Evolutionary conservation across 2,888 invertebrate genomes (phyloP).

Genomic region (Noctua comes): DNA sequence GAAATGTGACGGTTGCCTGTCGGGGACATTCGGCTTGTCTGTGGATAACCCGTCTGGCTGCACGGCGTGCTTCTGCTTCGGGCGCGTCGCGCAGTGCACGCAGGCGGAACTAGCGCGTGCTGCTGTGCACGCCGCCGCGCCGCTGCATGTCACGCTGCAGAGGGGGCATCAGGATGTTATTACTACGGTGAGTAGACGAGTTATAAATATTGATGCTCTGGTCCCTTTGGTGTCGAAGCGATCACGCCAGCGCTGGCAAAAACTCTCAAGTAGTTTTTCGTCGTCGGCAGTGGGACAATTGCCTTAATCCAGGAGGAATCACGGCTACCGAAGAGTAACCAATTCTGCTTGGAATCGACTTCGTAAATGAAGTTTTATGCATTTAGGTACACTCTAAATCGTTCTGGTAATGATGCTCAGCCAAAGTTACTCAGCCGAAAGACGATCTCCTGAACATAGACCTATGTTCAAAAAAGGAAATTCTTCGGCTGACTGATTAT

Average conservation of each 20-base stretch:
- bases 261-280: no score
- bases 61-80: constrained; percentile 99
- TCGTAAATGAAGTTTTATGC: neutral
- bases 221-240: no score
- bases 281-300: neutral
- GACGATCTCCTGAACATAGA: neutral
- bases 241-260: no score
- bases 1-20: constrained; percentile 95
- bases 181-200: constrained; percentile 69
- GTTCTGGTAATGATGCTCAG: no score
- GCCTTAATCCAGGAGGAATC: neutral
- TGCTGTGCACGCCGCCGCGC: constrained; percentile 92
- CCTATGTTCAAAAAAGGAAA: neutral
- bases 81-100: constrained; percentile 94
- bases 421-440: neutral
- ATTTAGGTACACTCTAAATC: no score
- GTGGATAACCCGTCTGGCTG: constrained; percentile 95
- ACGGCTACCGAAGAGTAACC: neutral
- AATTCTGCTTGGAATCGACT: neutral
- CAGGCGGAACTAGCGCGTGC: constrained; percentile 96
- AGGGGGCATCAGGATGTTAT: constrained; percentile 67
- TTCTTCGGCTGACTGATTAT: neutral
- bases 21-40: constrained; percentile 96
- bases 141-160: constrained; percentile 86
- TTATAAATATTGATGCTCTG: no score